phyloP scores from a whole-genome alignment of 1,140 invertebrate species.

The Diprion similis region DNA sequence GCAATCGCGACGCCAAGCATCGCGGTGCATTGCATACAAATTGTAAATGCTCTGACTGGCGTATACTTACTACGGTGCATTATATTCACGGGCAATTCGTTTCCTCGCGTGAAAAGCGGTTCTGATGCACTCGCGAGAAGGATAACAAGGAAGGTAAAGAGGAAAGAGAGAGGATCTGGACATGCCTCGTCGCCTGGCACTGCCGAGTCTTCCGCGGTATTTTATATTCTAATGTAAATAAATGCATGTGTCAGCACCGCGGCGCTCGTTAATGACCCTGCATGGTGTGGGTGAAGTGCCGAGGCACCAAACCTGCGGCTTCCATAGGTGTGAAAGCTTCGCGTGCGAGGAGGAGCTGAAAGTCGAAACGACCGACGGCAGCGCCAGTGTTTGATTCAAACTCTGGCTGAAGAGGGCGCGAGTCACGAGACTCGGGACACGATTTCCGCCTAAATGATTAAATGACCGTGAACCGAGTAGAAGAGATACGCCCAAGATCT shows the following conservation, averaged over 20 bases:
- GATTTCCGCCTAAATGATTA: conserved; percentile 1
- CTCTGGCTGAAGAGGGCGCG: no score
- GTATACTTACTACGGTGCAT: background rate
- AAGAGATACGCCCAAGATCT: conserved; percentile 2
- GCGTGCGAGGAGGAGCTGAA: conserved; percentile 21
- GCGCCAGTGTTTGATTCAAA: background rate
- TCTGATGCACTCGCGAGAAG: background rate
- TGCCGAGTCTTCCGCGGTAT: conserved; percentile 24
- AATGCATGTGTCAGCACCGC: conserved; percentile 33
- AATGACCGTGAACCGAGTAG: background rate
- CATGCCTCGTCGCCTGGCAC: background rate
- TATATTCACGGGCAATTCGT: background rate
- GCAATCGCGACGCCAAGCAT: no score
- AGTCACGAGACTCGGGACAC: background rate
- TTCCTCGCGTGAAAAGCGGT: background rate
- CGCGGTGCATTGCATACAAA: background rate
- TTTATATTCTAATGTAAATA: conserved; percentile 40
- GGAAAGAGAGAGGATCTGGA: no score
- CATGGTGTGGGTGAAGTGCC: no score
- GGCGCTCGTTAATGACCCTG: conserved; percentile 37
- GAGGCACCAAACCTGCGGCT: no score
- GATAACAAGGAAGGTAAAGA: no score
- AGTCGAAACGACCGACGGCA: background rate
- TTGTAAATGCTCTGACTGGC: background rate
- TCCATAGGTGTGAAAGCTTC: background rate